Percentiles rank a stretch among this genome's conserved stretches.
Evolutionary conservation across 2,113 vertebrate genomes (phyloP).

Genomic region (Rallus limicola): DNA sequence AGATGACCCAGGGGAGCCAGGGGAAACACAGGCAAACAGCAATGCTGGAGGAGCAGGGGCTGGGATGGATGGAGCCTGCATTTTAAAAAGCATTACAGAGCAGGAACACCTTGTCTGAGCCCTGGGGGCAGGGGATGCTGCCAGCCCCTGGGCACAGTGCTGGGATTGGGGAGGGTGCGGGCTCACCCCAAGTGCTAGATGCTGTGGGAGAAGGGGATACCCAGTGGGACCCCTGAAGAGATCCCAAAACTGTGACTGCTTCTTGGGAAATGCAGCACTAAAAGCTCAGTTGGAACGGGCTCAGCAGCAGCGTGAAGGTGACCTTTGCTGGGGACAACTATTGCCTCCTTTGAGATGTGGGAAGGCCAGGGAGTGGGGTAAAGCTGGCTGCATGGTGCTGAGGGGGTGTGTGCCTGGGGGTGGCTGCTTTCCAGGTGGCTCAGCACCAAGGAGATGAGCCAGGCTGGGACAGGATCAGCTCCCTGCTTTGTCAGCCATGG

Average conservation of each 20-base stretch:
- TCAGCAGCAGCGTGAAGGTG: slow-evolving; percentile 55
- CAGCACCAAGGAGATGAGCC: background rate
- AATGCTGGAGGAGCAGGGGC: background rate
- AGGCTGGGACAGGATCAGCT: background rate
- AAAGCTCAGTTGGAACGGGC: background rate
- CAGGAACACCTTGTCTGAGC: background rate
- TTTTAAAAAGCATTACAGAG: background rate
- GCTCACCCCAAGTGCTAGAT: background rate
- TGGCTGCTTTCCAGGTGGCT: background rate
- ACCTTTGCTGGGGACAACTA: slow-evolving; percentile 56
- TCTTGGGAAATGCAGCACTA: background rate
- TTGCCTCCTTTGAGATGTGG: slow-evolving; percentile 18
- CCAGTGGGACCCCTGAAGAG: accelerated
- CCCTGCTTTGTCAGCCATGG: background rate
- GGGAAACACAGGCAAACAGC: background rate
- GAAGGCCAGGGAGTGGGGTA: background rate
- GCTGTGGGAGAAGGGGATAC: background rate
- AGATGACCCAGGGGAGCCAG: background rate
- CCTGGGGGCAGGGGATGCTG: background rate
- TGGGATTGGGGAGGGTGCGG: background rate
- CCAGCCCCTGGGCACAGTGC: background rate
- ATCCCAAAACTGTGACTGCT: background rate
- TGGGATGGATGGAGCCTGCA: background rate
- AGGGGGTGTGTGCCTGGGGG: background rate
- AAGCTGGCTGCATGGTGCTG: background rate